These are phyloP conservation scores for Poeciliopsis retropinna DNA, from an alignment of 2,113 vertebrate genomes.

Conservation along the genomic window DNA sequence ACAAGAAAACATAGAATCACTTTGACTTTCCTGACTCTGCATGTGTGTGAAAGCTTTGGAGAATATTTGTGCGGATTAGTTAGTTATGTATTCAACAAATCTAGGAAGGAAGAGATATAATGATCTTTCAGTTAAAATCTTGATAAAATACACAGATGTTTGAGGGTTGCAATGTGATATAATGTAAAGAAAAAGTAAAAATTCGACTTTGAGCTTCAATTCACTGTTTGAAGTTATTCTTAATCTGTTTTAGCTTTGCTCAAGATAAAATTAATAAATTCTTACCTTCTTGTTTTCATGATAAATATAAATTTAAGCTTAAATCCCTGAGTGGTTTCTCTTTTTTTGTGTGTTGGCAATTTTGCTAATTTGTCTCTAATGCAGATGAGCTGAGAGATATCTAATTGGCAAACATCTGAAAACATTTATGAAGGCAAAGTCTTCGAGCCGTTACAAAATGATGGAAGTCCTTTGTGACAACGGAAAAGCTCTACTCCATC, in stretches of 20 bases:
- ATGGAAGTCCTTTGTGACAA: not conserved
- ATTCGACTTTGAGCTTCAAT: too few relatives aligned
- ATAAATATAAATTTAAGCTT: not conserved
- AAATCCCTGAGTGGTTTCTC: not conserved
- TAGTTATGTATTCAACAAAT: not conserved
- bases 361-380: not conserved
- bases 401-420: conserved; percentile 9
- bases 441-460: conserved; percentile 10
- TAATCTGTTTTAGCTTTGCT: too few relatives aligned
- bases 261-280: not conserved
- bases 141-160: too few relatives aligned
- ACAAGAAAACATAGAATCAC: too few relatives aligned
- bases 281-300: not conserved
- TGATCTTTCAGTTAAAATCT: too few relatives aligned
- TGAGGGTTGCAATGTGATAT: too few relatives aligned
- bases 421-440: conserved; percentile 1
- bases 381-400: conserved; percentile 5
- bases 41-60: too few relatives aligned
- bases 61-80: too few relatives aligned
- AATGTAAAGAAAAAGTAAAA: too few relatives aligned
- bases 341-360: not conserved
- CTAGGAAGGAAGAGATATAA: too few relatives aligned
- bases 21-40: too few relatives aligned
- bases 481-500: not conserved
- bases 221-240: not conserved